Evolutionary conservation across 1,140 invertebrate species (phyloP), one percentile per base, ranked within the genome.

Genomic region (Diabrotica undecimpunctata): DNA sequence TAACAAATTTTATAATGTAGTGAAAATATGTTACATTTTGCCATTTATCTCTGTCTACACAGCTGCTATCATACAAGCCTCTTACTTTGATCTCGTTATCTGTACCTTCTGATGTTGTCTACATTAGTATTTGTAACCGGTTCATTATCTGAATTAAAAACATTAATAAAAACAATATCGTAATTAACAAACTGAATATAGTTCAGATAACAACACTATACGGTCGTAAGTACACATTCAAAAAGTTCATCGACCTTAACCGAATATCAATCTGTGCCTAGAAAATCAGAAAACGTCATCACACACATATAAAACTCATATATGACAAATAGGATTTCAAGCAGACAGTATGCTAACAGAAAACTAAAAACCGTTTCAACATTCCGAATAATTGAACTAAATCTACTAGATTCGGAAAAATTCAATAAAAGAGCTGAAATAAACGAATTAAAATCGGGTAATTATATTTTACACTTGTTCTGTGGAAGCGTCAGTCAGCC

Each of bases 391-490:
- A 46, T 46, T 46, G 41, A 46, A 46, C n/a, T 46, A n/a, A 46
- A 46, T 46, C 41, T 46, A 46, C 2, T n/a, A 46, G 41, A 25
- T 25, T 25, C 25, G 25, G 25, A 25, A 25, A n/a, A 46, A 46
- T 46, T 46, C 8, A 46, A 46, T n/a, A 46, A n/a, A 46, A 46
- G 41, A 46, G 41, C 6, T 46, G 41, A 46, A 25, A 25, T 25
- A 25, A 25, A 25, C n/a, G 41, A 46, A 46, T 46, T 46, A 46
- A 46, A 46, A 46, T 46, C 8, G 2, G 41, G n/a, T 46, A 46
- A 46, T 46, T n/a, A 46, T 46, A 46, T 46, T 46, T 46, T 46
- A 46, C n/a, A 46, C 41, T 46, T 46, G 41, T 46, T 8, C 41
- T 46, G 41, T 25, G 25, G 25, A 25, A 25, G 25, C 25, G 25